Evolutionary conservation across 2,888 invertebrate genomes (phyloP), one percentile per base, ranked within the genome.

Genomic region (Dryomyza anilis): DNA sequence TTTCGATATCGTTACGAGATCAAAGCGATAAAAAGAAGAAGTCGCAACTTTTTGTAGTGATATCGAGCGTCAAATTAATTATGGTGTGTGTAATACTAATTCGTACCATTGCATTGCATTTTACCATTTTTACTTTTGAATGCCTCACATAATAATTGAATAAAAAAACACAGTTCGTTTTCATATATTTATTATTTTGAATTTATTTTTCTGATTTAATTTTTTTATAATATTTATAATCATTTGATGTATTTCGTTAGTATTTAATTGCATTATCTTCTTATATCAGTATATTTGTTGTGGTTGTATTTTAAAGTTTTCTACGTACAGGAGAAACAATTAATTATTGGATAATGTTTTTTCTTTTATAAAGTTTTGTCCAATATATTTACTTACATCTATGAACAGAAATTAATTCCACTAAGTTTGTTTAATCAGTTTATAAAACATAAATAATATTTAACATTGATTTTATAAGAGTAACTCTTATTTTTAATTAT

Each of bases 241-340:
- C 16, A 8, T 25, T 21, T 23, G 10, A 50, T 50, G 23, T 50
- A 1, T 27, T 6, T 25, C 27, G 50, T 23, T 50, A 27, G 16
- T 50, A 27, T 25, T 50, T 25, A 3, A 12, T 23, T n/a, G n/a
- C n/a, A 14, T 29, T 29, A 27, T n/a, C 27, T 50, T 50, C 50
- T 50, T 50, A 23, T 19, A 50, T 29, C 27, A 27, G n/a, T 25
- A 27, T 50, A 25, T 50, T 27, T 16, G 3, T 2, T 50, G 27
- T 50, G 14, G 6, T 25, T 23, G 3, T 50, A 25, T 23, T 50
- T 50, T 50, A n/a, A 29, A 53, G 8, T 53, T n/a, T 30, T 53
- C 53, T 53, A 53, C 53, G 53, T 19, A 30, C 1, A 30, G 53
- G 33, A 30, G 33, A 53, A 53, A 53, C 53, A 53, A 53, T 29